Base-by-base conservation (phyloP, 2,888 invertebrate species). In the Shargacucullia verbasci region DNA sequence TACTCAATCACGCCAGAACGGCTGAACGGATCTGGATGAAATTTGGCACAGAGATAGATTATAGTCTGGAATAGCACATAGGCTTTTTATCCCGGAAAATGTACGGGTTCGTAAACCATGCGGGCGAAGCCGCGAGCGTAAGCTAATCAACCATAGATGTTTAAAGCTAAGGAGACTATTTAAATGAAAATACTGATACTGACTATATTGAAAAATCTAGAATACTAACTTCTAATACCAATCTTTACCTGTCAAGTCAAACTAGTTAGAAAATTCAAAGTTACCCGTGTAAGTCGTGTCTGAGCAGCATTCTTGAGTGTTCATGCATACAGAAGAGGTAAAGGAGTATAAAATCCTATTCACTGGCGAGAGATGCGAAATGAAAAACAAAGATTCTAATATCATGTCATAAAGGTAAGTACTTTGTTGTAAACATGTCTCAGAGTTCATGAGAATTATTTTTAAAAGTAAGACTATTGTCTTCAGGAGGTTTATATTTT, bases 291-390 rank as follows among this genome's bases (percentile, higher is more conserved):
- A 66, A 62, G 39, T 58, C 54, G 25, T 44, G 58, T 48, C 58
- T 59, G 50, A 59, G 50, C 47, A 31, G 35, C 54, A 43, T 54
- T 66, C 45, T 50, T 13, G 31, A 66, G 54, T 61, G 40, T 44
- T 62, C 70, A 64, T 73, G 73, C 73, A 69, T 73, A 73, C 40
- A 66, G 50, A 73, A 57, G 45, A 70, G 60, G 34, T 45, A 45
- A 55, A 58, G 45, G 53, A 60, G 50, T 0, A 38, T 45, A 49
- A 65, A 53, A 56, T 73, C 59, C 58, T 67, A n/a, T 57, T 54
- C 46, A 76, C 39, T 8, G 27, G 34, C 13, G 47, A 66, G 50
- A 58, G 54, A 33, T 38, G 54, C 40, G 48, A 52, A 54, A 64
- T 70, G 57, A 60, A 57, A 54, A 62, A 56, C 46, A 14, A 48